Evolutionary conservation across 2,888 invertebrate species (phyloP).

Genomic region (Allophyes oxyacanthae): DNA sequence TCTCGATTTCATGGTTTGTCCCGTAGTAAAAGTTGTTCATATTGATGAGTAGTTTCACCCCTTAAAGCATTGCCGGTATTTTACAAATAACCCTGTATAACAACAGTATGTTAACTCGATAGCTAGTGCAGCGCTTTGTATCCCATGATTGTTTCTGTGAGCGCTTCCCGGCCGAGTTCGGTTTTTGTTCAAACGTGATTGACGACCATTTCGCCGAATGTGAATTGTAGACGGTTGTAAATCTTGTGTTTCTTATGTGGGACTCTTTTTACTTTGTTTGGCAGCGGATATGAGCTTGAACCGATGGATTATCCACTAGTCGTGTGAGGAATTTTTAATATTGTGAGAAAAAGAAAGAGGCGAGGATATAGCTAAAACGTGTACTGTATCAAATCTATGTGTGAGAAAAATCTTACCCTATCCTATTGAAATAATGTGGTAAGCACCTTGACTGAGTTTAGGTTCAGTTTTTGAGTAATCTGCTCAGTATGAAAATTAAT

Average conservation of each 20-base stretch:
- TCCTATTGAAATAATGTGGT: neutral
- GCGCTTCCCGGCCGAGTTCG: constrained; percentile 12
- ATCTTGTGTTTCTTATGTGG: constrained; percentile 37
- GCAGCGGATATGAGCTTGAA: constrained; percentile 17
- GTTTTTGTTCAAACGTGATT: constrained; percentile 34
- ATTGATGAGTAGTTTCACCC: no score
- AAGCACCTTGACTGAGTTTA: no score
- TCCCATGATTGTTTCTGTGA: constrained; percentile 45
- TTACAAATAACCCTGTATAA: no score
- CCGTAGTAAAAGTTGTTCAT: no score
- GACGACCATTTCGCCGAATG: constrained; percentile 46
- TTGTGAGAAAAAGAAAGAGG: constrained; percentile 2
- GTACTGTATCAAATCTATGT: neutral
- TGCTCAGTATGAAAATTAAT: neutral
- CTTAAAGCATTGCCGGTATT: no score
- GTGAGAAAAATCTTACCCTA: neutral
- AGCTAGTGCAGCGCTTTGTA: neutral
- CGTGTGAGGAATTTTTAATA: constrained; percentile 10
- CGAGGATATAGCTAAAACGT: neutral
- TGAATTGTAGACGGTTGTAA: constrained; percentile 43
- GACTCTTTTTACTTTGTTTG: constrained; percentile 27
- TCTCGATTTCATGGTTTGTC: no score
- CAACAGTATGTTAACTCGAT: neutral
- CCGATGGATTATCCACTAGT: constrained; percentile 29
- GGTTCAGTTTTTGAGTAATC: neutral